Evolutionary conservation across 2,797 vertebrate genomes (phyloP).

Genomic region (Smutsia temminckii): DNA sequence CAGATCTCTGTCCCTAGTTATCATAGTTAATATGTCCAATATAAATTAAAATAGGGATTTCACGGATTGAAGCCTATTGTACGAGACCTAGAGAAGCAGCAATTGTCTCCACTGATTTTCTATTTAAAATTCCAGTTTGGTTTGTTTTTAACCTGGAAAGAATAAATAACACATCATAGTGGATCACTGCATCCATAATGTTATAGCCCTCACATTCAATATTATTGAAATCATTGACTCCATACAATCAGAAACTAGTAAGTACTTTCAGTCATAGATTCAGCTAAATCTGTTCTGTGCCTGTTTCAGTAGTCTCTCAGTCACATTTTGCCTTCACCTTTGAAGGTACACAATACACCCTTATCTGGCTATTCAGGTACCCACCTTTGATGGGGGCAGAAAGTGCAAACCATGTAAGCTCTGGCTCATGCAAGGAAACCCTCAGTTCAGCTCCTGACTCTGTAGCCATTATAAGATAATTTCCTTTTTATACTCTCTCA

Average conservation of each 20-base stretch:
- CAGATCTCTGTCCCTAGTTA: not conserved
- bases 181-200: not conserved
- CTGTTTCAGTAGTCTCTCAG: not conserved
- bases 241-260: not conserved
- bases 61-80: not conserved
- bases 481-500: not conserved
- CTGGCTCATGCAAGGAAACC: not conserved
- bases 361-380: not conserved
- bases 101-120: not conserved
- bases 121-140: slow-evolving; percentile 1
- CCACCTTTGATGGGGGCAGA: not conserved
- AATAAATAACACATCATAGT: not conserved
- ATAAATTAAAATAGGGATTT: slow-evolving; percentile 11
- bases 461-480: not conserved
- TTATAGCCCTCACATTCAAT: not conserved
- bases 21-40: not conserved
- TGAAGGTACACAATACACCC: not conserved
- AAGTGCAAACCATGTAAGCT: not conserved
- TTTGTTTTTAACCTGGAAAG: not conserved
- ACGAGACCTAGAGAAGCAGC: not conserved
- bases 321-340: not conserved
- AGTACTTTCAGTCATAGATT: not conserved
- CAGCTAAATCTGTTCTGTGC: not conserved
- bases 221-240: not conserved
- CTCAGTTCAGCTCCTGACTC: not conserved